These are phyloP conservation scores for Ptilorrhoa leucosticta DNA, from an alignment of 2,113 vertebrate species.

Conservation along the genomic window DNA sequence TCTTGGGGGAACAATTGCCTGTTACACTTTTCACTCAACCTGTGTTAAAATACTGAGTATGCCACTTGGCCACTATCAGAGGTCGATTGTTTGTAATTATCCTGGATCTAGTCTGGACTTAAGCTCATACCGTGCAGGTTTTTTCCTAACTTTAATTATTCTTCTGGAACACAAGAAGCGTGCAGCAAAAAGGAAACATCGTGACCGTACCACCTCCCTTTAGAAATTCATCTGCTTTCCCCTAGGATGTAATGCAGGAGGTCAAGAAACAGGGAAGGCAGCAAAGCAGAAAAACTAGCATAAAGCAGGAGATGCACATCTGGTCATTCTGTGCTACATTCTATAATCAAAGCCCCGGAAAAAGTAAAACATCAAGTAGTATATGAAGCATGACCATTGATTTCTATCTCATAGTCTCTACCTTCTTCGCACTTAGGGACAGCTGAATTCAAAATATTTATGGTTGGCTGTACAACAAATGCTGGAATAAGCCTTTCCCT, in stretches of 20 bases:
- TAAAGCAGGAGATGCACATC: background rate
- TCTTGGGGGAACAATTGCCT: background rate
- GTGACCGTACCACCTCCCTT: background rate
- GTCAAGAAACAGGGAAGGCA: background rate
- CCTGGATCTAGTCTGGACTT: background rate
- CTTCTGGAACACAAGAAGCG: accelerated
- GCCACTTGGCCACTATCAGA: background rate
- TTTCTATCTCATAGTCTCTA: constrained; percentile 47
- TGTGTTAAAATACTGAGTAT: background rate
- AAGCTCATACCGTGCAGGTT: background rate
- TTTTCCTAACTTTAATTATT: background rate
- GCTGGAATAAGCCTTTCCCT: constrained; percentile 6
- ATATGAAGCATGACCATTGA: constrained; percentile 21
- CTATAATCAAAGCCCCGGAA: constrained; percentile 13
- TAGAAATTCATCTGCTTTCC: background rate
- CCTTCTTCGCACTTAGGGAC: background rate
- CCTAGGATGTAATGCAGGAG: background rate
- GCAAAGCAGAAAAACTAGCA: background rate
- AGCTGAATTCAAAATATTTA: constrained; percentile 37
- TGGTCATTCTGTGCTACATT: background rate
- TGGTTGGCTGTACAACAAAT: constrained; percentile 22
- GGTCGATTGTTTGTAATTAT: background rate
- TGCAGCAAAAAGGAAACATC: background rate
- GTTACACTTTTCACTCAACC: background rate
- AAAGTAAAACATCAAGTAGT: background rate